These are phyloP conservation scores for Exephanes ischioxanthus DNA, from an alignment of 2,888 invertebrate species.

Conservation along the genomic window DNA sequence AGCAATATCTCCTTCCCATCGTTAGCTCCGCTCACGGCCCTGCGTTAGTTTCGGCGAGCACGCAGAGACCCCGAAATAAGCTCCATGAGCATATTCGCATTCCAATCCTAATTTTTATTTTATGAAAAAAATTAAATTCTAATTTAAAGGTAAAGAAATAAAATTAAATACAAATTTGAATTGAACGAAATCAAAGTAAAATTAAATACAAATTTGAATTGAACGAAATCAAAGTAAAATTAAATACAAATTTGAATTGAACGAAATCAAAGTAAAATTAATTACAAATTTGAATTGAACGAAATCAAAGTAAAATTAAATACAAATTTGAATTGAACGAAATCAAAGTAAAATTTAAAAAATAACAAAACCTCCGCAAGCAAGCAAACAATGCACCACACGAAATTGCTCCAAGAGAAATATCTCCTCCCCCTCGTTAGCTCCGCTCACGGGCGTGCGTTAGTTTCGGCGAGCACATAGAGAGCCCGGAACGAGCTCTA, in stretches of 20 bases:
- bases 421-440: constrained; percentile 9
- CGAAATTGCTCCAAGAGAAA: background rate
- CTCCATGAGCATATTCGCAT: constrained; percentile 54
- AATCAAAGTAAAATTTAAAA: background rate
- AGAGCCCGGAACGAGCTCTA: constrained; percentile 21
- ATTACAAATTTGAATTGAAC: background rate
- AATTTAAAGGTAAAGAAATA: too few relatives aligned
- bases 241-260: too few relatives aligned
- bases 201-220: too few relatives aligned
- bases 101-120: too few relatives aligned
- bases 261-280: too few relatives aligned
- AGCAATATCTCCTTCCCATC: background rate
- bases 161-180: too few relatives aligned
- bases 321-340: background rate
- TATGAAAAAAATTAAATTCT: too few relatives aligned
- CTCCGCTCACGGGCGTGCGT: constrained; percentile 14
- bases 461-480: constrained; percentile 47
- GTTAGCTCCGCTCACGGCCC: background rate
- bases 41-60: constrained; percentile 52
- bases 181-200: too few relatives aligned
- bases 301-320: background rate
- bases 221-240: too few relatives aligned
- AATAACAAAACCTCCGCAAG: constrained; percentile 21
- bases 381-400: background rate
- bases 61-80: constrained; percentile 19